phyloP scores from a whole-genome alignment of 2,113 vertebrate species.

The Aythya baeri region DNA sequence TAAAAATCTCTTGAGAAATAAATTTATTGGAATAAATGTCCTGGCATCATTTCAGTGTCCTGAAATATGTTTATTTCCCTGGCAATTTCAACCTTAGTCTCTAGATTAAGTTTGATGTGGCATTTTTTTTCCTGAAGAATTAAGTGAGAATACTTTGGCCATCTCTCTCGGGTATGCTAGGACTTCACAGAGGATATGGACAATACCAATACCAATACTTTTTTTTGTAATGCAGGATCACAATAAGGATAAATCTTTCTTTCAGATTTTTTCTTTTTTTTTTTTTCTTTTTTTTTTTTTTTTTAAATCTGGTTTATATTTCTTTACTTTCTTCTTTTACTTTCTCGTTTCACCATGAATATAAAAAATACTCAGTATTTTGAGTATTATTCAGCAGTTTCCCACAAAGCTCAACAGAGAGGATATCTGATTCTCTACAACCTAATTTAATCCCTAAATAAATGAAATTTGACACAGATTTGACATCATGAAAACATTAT shows the following conservation, averaged over 20 bases:
- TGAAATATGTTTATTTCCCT: slow-evolving; percentile 19
- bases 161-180: background rate
- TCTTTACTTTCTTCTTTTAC: background rate
- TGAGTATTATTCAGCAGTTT: background rate
- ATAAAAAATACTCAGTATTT: background rate
- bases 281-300: background rate
- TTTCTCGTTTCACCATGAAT: background rate
- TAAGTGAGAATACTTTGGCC: background rate
- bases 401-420: background rate
- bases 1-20: background rate
- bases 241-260: background rate
- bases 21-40: background rate
- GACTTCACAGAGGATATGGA: background rate
- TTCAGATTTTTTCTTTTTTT: background rate
- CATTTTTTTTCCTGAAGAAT: background rate
- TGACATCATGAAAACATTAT: background rate
- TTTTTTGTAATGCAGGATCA: background rate
- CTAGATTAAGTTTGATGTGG: background rate
- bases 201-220: background rate
- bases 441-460: background rate
- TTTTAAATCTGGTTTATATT: background rate
- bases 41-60: slow-evolving; percentile 17
- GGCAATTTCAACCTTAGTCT: background rate
- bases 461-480: background rate
- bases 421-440: background rate